Conservation (phyloP, 2,888 invertebrate genomes). For the Saturnia pavonia region DNA sequence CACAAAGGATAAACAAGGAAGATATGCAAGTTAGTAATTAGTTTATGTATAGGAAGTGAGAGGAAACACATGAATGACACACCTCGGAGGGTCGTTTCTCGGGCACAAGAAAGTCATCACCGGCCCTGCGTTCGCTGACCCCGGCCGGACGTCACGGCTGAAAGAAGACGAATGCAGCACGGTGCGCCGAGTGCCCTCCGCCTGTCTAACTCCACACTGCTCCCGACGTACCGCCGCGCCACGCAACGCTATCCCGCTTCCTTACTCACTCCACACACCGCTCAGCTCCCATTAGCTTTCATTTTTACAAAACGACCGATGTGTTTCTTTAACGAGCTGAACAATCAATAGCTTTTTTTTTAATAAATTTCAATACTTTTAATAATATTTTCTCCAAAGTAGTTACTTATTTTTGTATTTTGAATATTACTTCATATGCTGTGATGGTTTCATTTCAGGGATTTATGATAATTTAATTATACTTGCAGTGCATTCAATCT, state of each 20-base stretch:
- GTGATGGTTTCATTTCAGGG: not conserved
- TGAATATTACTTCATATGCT: not conserved
- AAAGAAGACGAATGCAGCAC: constrained; percentile 72
- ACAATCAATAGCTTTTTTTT: no score
- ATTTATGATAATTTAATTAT: not conserved
- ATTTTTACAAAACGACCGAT: not conserved
- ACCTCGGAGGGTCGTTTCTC: constrained; percentile 68
- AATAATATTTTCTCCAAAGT: not conserved
- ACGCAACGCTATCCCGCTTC: not conserved
- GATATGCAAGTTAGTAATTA: constrained; percentile 14
- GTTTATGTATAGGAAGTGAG: constrained; percentile 41
- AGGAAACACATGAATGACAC: constrained; percentile 62
- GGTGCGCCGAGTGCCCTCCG: constrained; percentile 37
- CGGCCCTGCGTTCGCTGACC: constrained; percentile 75
- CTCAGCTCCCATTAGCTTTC: not conserved
- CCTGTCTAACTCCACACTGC: constrained; percentile 19
- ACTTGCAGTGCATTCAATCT: not conserved
- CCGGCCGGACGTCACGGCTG: constrained; percentile 76
- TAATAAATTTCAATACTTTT: no score
- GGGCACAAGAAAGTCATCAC: constrained; percentile 69
- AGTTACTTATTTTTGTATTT: not conserved
- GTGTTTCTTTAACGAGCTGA: not conserved
- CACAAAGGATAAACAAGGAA: not conserved
- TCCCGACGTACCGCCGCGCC: not conserved
- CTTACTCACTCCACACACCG: not conserved